Evolutionary conservation across 2,113 vertebrate species (phyloP).

Genomic region (Hippocampus abdominalis): DNA sequence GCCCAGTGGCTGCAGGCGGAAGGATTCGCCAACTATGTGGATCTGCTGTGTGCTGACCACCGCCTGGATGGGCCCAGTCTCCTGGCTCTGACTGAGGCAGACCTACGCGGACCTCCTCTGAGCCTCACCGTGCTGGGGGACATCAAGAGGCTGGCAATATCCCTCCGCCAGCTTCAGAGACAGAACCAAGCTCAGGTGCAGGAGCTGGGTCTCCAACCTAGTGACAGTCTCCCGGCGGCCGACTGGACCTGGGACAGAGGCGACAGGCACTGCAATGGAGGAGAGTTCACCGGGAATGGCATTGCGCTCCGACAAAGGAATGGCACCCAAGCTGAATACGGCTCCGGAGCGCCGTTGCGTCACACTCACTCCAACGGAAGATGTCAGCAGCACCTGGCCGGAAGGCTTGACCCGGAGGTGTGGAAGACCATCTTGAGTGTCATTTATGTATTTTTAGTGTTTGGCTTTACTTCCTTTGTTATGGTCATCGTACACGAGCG

Average conservation of each 20-base stretch:
- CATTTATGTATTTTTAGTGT: slow-evolving; percentile 90
- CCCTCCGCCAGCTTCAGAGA: slow-evolving; percentile 85
- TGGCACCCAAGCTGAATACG: slow-evolving; percentile 62
- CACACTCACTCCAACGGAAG: slow-evolving; percentile 83
- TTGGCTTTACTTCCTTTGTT: slow-evolving; percentile 91
- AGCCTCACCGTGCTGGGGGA: slow-evolving; percentile 90
- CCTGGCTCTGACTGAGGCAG: slow-evolving; percentile 88
- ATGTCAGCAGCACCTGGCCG: slow-evolving; percentile 70
- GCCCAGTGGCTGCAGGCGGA: slow-evolving; percentile 86
- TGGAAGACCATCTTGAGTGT: slow-evolving; percentile 92
- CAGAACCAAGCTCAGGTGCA: slow-evolving; percentile 78
- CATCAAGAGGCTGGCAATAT: slow-evolving; percentile 88
- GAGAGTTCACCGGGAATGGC: slow-evolving; percentile 46
- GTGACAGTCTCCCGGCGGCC: slow-evolving; percentile 38
- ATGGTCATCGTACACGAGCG: slow-evolving; percentile 97
- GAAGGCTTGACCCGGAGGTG: slow-evolving; percentile 88
- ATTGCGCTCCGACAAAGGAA: slow-evolving; percentile 68
- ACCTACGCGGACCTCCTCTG: slow-evolving; percentile 87
- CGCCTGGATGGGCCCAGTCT: slow-evolving; percentile 87
- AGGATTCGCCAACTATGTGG: slow-evolving; percentile 88
- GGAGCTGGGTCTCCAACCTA: slow-evolving; percentile 76
- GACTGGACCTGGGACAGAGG: slow-evolving; percentile 30
- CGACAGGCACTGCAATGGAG: slow-evolving; percentile 79
- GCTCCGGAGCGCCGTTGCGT: slow-evolving; percentile 68
- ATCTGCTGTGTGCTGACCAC: slow-evolving; percentile 82